These are phyloP conservation scores for Zalophus californianus DNA, from an alignment of 2,797 vertebrate species.

Conservation along the genomic window DNA sequence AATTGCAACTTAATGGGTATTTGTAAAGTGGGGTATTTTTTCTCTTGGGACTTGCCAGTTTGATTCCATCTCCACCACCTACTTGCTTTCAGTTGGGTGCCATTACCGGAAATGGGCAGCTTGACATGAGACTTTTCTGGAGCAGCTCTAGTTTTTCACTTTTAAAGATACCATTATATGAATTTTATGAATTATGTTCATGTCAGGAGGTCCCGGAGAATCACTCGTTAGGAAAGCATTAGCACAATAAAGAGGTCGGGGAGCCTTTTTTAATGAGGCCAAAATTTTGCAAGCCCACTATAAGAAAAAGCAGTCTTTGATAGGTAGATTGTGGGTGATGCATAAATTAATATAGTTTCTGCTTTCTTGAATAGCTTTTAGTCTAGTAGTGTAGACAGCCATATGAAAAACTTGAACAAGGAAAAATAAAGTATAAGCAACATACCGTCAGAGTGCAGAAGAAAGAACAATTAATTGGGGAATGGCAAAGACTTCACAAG, in stretches of 20 bases:
- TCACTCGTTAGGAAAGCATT: slow-evolving; percentile 14
- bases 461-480: not conserved
- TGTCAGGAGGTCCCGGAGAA: not conserved
- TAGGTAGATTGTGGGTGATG: not conserved
- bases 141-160: slow-evolving; percentile 1
- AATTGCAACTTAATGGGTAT: slow-evolving; percentile 84
- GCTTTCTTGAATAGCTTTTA: slow-evolving; percentile 5
- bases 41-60: slow-evolving; percentile 72
- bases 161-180: not conserved
- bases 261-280: slow-evolving; percentile 13
- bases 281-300: not conserved
- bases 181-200: not conserved
- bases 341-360: slow-evolving; percentile 29
- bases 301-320: not conserved
- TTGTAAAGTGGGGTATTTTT: slow-evolving; percentile 77
- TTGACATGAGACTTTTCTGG: not conserved
- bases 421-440: not conserved
- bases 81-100: slow-evolving; percentile 61
- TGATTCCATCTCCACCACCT: slow-evolving; percentile 54
- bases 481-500: slow-evolving; percentile 5
- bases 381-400: not conserved
- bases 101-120: slow-evolving; percentile 28
- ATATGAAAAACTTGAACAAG: slow-evolving; percentile 6
- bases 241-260: not conserved
- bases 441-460: not conserved